phyloP scores from a whole-genome alignment of 2,113 vertebrate species.

The Syrmaticus mikado region DNA sequence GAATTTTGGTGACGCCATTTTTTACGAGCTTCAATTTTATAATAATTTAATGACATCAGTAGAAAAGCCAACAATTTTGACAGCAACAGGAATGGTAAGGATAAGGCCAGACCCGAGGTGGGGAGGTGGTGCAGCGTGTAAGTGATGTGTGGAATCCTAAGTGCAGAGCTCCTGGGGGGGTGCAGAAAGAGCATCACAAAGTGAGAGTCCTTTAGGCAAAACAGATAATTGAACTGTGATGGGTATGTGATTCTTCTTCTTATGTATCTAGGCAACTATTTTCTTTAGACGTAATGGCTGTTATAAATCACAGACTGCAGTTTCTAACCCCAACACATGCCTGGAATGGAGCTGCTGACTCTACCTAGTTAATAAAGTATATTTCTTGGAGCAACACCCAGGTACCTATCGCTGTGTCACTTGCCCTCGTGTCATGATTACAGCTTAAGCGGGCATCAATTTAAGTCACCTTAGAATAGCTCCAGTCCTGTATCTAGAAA shows the following conservation, averaged over 20 bases:
- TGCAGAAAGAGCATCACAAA: background rate
- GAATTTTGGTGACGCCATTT: background rate
- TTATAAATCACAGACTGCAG: constrained; percentile 53
- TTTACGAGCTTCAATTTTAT: background rate
- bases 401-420: background rate
- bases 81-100: background rate
- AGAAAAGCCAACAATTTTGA: background rate
- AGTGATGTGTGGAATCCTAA: background rate
- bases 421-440: background rate
- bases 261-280: constrained; percentile 41
- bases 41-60: background rate
- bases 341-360: background rate
- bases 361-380: background rate
- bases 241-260: background rate
- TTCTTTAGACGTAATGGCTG: constrained; percentile 50
- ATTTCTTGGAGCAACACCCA: background rate
- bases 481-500: accelerated
- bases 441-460: background rate
- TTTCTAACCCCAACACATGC: background rate
- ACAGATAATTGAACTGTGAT: background rate
- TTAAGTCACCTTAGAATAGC: background rate
- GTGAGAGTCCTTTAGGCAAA: constrained; percentile 29
- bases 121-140: background rate
- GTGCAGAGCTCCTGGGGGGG: background rate
- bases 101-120: background rate